Evolutionary conservation across 2,113 vertebrate genomes (phyloP).

Genomic region (Zosterops pallidus): DNA sequence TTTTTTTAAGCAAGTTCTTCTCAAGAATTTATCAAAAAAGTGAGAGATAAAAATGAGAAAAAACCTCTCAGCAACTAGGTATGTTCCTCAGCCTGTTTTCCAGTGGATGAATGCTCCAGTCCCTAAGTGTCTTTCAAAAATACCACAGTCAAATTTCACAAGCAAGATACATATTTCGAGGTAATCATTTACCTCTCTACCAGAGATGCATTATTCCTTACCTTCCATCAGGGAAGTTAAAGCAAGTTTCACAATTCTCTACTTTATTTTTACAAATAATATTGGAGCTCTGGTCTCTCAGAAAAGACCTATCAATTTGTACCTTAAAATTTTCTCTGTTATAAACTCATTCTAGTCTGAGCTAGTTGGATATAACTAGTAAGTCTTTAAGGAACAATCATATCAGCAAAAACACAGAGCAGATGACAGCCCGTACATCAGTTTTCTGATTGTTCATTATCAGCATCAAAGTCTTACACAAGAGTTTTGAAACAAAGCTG

Average conservation of each 20-base stretch:
- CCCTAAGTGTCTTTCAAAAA: background rate
- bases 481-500: background rate
- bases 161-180: background rate
- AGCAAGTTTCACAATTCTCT: background rate
- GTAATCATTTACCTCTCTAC: background rate
- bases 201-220: background rate
- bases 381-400: background rate
- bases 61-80: background rate
- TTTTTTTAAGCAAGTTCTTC: background rate
- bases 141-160: background rate
- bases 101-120: background rate
- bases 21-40: background rate
- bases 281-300: background rate
- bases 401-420: background rate
- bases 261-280: background rate
- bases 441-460: background rate
- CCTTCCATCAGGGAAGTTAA: background rate
- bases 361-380: background rate
- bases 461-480: background rate
- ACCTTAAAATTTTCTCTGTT: background rate
- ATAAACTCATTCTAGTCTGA: background rate
- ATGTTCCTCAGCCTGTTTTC: background rate
- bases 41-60: background rate
- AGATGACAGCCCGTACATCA: background rate
- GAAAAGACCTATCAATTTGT: background rate